Base-by-base conservation (phyloP, 2,888 invertebrate genomes). In the Pelosia muscerda region DNA sequence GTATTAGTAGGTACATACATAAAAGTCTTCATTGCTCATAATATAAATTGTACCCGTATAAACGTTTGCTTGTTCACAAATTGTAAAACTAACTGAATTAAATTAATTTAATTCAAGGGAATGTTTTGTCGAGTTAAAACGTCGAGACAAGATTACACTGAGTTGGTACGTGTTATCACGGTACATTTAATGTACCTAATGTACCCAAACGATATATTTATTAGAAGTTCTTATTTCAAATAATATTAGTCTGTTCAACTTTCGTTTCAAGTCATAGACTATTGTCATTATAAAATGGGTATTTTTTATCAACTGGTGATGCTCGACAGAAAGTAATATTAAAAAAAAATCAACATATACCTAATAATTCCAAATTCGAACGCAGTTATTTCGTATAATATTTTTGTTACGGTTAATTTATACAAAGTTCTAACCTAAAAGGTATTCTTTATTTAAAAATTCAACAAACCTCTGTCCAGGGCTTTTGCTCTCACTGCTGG, bases 401-500 rank as follows among this genome's bases (percentile, higher is more conserved):
- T 23, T 57, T 25, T 66, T 15, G 57, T 57, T 34, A 56, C 56
- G 25, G 57, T 15, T 38, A 56, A 23, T 49, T 19, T 19, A 10
- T 42, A 25, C 2, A 38, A 26, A 23, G n/a, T 38, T 2, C 22
- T 25, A 31, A 3, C 25, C 0, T 58, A 56, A 57, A 49, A 65
- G 42, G 2, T n/a, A 15, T 23, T 1, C 34, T 60, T 34, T 58
- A 19, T 5, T 56, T 61, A 56, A 49, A 11, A 57, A 42, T 13
- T 38, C n/a, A 69, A 76, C 86, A 86, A 88, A 97, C 97, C 96
- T 96, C 88, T 96, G 96, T 81, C 96, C 96, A 59, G 96, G 96
- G 86, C 97, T 97, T 84, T 96, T 97, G 92, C 96, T 96, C 79
- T 96, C 96, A 63, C 96, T 96, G 86, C 96, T 96, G 80, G 96